Conservation (phyloP, 1,140 invertebrate species). For the Gerris buenoi region DNA sequence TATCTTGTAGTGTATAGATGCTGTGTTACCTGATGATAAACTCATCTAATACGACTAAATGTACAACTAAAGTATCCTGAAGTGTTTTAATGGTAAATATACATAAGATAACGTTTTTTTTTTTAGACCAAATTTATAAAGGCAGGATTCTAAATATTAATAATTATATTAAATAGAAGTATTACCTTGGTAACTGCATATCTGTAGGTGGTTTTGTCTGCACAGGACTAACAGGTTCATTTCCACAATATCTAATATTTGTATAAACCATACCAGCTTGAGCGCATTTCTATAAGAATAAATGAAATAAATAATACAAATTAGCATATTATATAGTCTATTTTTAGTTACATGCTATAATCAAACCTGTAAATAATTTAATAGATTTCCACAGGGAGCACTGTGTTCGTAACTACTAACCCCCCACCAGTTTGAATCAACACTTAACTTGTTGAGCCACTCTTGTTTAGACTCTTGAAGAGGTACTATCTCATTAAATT, state of each 20-base stretch:
- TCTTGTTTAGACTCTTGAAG: background rate
- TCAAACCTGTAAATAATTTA: background rate
- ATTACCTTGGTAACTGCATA: background rate
- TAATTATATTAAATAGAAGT: background rate
- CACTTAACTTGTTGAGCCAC: background rate
- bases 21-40: background rate
- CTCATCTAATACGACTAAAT: background rate
- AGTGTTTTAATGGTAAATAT: background rate
- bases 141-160: background rate
- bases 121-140: background rate
- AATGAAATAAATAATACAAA: constrained; percentile 9
- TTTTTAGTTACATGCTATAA: background rate
- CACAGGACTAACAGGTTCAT: background rate
- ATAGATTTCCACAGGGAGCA: background rate
- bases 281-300: constrained; percentile 47
- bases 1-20: background rate
- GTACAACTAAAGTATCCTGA: background rate
- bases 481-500: too few species aligned
- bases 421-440: background rate
- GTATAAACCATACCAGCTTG: constrained; percentile 78
- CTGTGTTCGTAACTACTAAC: background rate
- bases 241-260: constrained; percentile 53
- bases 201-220: background rate
- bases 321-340: background rate
- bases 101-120: background rate